Evolutionary conservation across 2,113 vertebrate genomes (phyloP).

Genomic region (Leptocoma aspasia): DNA sequence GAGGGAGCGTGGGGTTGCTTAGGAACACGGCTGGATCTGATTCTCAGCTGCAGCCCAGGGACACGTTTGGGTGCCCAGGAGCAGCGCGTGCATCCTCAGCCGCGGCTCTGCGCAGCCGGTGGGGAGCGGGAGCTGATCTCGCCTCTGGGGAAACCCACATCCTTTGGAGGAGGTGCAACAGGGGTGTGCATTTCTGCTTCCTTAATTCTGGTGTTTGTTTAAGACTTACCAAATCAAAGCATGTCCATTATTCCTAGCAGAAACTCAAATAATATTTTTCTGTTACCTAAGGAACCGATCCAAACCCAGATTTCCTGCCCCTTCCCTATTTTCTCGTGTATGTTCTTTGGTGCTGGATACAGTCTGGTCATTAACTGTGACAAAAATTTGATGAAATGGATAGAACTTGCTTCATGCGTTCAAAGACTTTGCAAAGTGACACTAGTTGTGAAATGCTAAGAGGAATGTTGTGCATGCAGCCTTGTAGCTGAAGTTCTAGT

Average conservation of each 20-base stretch:
- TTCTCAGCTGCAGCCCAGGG: neutral
- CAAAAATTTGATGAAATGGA: neutral
- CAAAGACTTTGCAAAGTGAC: neutral
- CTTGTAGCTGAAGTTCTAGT: neutral
- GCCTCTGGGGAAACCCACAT: neutral
- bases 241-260: neutral
- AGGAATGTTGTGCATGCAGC: neutral
- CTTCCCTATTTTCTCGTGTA: neutral
- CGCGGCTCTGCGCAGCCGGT: accelerated
- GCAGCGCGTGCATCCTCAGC: neutral
- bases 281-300: neutral
- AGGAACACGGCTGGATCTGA: neutral
- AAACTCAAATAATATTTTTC: neutral
- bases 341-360: neutral
- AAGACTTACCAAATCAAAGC: neutral
- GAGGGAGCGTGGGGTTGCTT: neutral
- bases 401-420: neutral
- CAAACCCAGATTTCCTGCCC: neutral
- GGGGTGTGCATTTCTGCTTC: neutral
- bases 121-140: neutral
- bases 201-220: neutral
- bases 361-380: neutral
- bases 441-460: neutral
- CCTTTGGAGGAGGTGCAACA: accelerated
- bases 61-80: neutral